A percentile compares a stretch with the other conserved stretches of the same genome.
Conservation (phyloP, 2,888 invertebrate genomes). For the Busseola fusca region DNA sequence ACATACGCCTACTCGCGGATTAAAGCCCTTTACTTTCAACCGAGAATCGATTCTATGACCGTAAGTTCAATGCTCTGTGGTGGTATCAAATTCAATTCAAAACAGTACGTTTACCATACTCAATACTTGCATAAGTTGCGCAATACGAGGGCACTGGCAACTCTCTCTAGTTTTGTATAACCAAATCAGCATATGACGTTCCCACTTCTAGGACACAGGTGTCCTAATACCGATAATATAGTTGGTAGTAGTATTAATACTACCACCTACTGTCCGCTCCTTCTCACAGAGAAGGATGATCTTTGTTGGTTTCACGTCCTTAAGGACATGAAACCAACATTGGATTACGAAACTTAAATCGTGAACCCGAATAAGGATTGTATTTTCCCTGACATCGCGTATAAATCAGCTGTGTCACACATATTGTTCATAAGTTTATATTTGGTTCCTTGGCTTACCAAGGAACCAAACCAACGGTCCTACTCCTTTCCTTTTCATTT, state of each 20-base stretch:
- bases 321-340: background rate
- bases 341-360: too few relatives aligned
- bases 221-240: too few relatives aligned
- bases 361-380: too few relatives aligned
- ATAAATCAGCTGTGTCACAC: background rate
- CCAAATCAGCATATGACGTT: too few relatives aligned
- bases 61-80: slow-evolving; percentile 26
- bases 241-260: too few relatives aligned
- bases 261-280: too few relatives aligned
- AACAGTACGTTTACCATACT: slow-evolving; percentile 9
- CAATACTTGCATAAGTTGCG: background rate
- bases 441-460: background rate
- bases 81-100: slow-evolving; percentile 45
- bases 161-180: background rate
- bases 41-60: slow-evolving; percentile 23
- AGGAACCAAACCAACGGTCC: too few relatives aligned
- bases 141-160: background rate
- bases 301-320: too few relatives aligned
- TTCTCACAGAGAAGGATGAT: too few relatives aligned
- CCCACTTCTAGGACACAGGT: background rate
- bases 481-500: too few relatives aligned
- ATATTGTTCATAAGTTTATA: background rate
- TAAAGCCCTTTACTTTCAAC: slow-evolving; percentile 57
- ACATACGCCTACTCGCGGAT: slow-evolving; percentile 53
- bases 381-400: too few relatives aligned